Conservation (phyloP, 2,113 vertebrate species). For the Atherinomorus stipes region DNA sequence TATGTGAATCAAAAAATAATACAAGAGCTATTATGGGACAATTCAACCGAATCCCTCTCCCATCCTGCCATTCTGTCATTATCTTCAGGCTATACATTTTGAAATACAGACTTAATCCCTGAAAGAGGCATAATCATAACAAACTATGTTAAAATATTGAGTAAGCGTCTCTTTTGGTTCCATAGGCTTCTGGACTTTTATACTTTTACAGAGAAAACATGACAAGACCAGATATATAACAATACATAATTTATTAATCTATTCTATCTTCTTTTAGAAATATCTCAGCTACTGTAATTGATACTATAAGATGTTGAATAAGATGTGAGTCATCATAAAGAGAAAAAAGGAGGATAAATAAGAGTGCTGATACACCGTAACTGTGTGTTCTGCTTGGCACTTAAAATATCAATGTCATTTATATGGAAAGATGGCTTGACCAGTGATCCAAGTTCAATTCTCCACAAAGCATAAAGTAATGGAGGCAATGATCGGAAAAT, state of each 20-base stretch:
- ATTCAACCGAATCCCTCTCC: background rate
- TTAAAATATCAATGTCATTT: slow-evolving; percentile 26
- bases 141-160: no score
- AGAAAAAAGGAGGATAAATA: slow-evolving; percentile 3
- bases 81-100: background rate
- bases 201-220: no score
- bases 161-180: no score
- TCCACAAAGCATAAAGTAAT: slow-evolving; percentile 45
- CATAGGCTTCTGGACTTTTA: no score
- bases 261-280: no score
- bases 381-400: background rate
- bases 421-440: background rate
- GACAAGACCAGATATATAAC: no score
- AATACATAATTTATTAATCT: no score
- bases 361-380: background rate
- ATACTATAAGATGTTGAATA: no score
- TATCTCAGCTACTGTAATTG: no score
- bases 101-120: no score
- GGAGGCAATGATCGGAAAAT: slow-evolving; percentile 53
- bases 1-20: background rate
- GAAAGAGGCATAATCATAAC: no score
- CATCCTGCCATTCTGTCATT: background rate
- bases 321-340: background rate
- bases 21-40: background rate
- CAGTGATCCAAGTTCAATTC: background rate